These are phyloP conservation scores for Apantesis nais DNA, from an alignment of 2,888 invertebrate genomes.

Conservation along the genomic window DNA sequence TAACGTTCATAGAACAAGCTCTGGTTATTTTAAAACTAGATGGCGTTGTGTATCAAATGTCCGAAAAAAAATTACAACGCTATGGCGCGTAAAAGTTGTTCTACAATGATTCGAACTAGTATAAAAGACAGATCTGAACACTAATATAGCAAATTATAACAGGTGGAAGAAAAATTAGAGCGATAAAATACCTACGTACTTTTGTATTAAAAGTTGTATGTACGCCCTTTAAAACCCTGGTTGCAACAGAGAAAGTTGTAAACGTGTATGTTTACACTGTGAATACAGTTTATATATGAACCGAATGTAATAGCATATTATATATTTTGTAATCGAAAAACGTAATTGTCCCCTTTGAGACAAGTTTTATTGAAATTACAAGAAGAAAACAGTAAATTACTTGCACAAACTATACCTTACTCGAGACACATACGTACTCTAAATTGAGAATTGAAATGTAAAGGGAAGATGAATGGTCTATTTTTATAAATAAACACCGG, in stretches of 20 bases:
- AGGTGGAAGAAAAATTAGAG: slow-evolving; percentile 50
- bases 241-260: slow-evolving; percentile 43
- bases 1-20: no score
- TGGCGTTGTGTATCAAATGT: no score
- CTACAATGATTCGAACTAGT: slow-evolving; percentile 34
- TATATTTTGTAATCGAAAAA: background rate
- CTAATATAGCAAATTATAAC: slow-evolving; percentile 26
- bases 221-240: slow-evolving; percentile 52
- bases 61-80: slow-evolving; percentile 39
- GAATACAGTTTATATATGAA: slow-evolving; percentile 18
- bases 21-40: no score
- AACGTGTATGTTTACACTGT: slow-evolving; percentile 29
- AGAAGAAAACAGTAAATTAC: background rate
- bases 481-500: slow-evolving; percentile 74
- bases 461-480: slow-evolving; percentile 68
- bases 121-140: slow-evolving; percentile 31
- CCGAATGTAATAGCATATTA: background rate
- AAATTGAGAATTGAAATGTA: slow-evolving; percentile 40
- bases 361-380: background rate
- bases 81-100: slow-evolving; percentile 30
- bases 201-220: slow-evolving; percentile 38
- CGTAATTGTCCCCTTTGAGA: background rate
- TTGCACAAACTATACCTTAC: slow-evolving; percentile 13
- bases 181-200: slow-evolving; percentile 44
- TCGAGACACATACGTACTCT: slow-evolving; percentile 25